These are phyloP conservation scores for Petaurus breviceps DNA, from an alignment of 2,113 vertebrate genomes.

Conservation along the genomic window DNA sequence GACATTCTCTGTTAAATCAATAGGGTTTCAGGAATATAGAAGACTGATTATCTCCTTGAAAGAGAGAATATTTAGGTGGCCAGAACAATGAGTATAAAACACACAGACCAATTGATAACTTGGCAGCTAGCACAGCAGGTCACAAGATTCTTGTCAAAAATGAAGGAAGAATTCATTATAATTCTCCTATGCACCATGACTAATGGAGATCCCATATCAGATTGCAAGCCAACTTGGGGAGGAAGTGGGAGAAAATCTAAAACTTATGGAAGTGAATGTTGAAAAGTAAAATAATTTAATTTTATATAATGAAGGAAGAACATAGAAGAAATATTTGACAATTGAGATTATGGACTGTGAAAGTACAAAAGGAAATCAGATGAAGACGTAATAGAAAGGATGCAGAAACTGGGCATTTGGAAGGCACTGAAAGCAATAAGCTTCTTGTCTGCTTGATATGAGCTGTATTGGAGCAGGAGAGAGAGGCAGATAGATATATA, in stretches of 20 bases:
- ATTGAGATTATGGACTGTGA: not conserved
- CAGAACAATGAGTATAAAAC: not conserved
- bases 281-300: too few relatives aligned
- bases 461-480: not conserved
- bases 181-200: too few relatives aligned
- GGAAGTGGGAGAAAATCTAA: too few relatives aligned
- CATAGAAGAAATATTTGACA: not conserved
- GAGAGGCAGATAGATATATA: not conserved
- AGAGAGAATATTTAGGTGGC: not conserved
- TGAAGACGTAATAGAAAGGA: not conserved
- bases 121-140: not conserved
- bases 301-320: not conserved
- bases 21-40: not conserved
- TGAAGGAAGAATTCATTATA: not conserved
- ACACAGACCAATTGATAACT: not conserved
- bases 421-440: not conserved
- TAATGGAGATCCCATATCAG: too few relatives aligned
- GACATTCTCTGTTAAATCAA: not conserved
- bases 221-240: too few relatives aligned
- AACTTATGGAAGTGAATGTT: too few relatives aligned
- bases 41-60: not conserved
- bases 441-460: not conserved
- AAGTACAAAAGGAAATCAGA: not conserved
- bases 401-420: not conserved
- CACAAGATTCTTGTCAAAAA: not conserved